Percentiles rank a stretch among this genome's conserved stretches.
phyloP scores from a whole-genome alignment of 1,140 invertebrate species.

The Drosophila pallidifrons region DNA sequence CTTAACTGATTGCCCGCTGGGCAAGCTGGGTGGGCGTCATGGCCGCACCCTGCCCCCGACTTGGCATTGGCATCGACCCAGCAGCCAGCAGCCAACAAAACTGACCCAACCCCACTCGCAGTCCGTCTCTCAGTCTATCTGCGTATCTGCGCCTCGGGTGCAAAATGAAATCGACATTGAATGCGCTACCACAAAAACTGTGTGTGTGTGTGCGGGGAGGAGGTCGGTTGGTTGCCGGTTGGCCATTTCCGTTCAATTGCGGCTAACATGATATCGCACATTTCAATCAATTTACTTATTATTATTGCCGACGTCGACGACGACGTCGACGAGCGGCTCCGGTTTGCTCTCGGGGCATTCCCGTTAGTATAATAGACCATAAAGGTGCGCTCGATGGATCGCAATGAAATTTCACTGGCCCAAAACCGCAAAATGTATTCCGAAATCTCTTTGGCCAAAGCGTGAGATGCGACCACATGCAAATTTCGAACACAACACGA shows the following conservation, averaged over 20 bases:
- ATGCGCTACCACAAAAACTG: constrained; percentile 76
- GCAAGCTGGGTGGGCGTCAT: constrained; percentile 71
- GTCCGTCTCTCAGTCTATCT: constrained; percentile 45
- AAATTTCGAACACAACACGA: constrained; percentile 69
- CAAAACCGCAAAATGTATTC: constrained; percentile 52
- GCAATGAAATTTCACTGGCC: constrained; percentile 54
- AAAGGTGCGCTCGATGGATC: constrained; percentile 71
- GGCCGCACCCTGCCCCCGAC: constrained; percentile 56
- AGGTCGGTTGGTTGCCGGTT: not conserved
- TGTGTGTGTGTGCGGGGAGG: constrained; percentile 11
- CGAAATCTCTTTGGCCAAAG: constrained; percentile 49
- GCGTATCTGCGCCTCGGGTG: constrained; percentile 77
- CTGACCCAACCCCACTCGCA: constrained; percentile 55
- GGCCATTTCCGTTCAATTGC: constrained; percentile 71
- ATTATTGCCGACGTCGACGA: constrained; percentile 57
- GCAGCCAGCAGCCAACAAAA: constrained; percentile 42
- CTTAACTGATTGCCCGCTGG: constrained; percentile 72
- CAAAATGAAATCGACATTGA: constrained; percentile 82
- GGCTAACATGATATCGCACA: constrained; percentile 80
- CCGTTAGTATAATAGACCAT: constrained; percentile 83
- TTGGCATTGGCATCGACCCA: constrained; percentile 78
- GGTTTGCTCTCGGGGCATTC: constrained; percentile 75
- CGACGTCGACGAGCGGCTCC: constrained; percentile 18
- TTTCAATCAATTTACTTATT: constrained; percentile 84
- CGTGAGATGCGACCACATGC: constrained; percentile 79